phyloP scores from a whole-genome alignment of 2,113 vertebrate genomes.

The Neogale vison region DNA sequence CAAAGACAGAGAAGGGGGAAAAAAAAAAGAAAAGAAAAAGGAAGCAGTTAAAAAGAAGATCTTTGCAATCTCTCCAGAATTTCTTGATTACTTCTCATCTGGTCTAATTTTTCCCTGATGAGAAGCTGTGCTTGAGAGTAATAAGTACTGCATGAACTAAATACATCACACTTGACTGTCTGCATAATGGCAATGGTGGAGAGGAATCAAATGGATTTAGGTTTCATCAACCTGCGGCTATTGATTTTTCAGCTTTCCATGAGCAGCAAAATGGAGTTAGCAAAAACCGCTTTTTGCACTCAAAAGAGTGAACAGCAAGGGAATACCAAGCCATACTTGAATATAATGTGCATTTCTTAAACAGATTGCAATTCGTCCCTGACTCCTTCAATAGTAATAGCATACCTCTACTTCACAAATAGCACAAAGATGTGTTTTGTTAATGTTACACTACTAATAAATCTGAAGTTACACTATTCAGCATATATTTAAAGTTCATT shows the following conservation, averaged over 20 bases:
- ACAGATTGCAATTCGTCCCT: not conserved
- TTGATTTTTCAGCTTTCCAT: constrained; percentile 54
- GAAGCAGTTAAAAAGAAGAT: constrained; percentile 43
- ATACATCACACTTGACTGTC: constrained; percentile 74
- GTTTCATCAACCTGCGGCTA: constrained; percentile 67
- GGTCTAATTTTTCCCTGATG: constrained; percentile 80
- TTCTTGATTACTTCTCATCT: constrained; percentile 75
- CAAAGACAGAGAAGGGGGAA: not conserved
- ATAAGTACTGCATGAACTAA: constrained; percentile 74
- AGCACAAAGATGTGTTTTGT: not conserved
- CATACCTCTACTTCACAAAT: not conserved
- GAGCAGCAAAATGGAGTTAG: constrained; percentile 55
- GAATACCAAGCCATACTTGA: not conserved
- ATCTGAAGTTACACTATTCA: not conserved
- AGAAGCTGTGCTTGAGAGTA: constrained; percentile 76
- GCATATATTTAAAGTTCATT: not conserved
- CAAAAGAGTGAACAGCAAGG: constrained; percentile 45
- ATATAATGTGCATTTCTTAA: constrained; percentile 58
- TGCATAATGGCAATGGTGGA: constrained; percentile 59
- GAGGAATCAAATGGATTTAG: constrained; percentile 65
- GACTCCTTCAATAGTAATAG: not conserved
- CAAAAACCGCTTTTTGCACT: constrained; percentile 66
- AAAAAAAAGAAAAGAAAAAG: not conserved
- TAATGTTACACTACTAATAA: not conserved
- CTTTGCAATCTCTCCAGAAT: constrained; percentile 68